Conservation (phyloP, 2,113 vertebrate genomes). For the Psittacus erithacus region DNA sequence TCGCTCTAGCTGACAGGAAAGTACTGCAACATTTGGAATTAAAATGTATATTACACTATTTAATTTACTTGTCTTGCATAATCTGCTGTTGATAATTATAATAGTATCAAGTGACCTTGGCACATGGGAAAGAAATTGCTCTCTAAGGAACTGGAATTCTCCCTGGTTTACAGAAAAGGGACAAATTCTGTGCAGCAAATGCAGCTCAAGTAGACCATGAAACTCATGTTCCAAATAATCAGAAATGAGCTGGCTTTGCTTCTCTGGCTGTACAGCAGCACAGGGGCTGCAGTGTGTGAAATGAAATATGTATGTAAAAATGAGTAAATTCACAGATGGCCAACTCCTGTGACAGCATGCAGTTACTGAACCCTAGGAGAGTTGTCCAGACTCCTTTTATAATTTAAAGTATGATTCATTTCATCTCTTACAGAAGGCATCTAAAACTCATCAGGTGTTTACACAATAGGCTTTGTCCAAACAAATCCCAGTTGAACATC, state of each 20-base stretch:
- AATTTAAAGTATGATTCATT: conserved; percentile 9
- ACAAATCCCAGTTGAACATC: not conserved
- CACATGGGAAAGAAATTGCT: not conserved
- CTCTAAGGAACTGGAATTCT: not conserved
- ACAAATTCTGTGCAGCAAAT: not conserved
- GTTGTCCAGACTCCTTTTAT: not conserved
- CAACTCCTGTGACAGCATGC: not conserved
- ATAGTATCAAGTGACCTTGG: not conserved
- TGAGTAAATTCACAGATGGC: not conserved
- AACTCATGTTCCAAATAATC: conserved; percentile 40
- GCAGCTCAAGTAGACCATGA: not conserved
- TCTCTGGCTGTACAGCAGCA: not conserved
- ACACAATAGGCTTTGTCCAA: not conserved
- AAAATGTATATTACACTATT: not conserved
- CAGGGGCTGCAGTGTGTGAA: not conserved
- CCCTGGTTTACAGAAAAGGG: not conserved
- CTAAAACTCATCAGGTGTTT: not conserved
- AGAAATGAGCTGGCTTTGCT: not conserved
- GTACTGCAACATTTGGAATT: not conserved
- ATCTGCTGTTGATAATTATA: not conserved
- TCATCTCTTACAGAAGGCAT: not conserved
- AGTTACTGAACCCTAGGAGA: not conserved
- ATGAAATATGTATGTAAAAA: conserved; percentile 49
- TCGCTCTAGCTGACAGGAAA: not conserved
- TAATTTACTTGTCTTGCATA: not conserved